These are phyloP conservation scores for Pyxicephalus adspersus DNA, from an alignment of 2,113 vertebrate genomes.

Conservation along the genomic window DNA sequence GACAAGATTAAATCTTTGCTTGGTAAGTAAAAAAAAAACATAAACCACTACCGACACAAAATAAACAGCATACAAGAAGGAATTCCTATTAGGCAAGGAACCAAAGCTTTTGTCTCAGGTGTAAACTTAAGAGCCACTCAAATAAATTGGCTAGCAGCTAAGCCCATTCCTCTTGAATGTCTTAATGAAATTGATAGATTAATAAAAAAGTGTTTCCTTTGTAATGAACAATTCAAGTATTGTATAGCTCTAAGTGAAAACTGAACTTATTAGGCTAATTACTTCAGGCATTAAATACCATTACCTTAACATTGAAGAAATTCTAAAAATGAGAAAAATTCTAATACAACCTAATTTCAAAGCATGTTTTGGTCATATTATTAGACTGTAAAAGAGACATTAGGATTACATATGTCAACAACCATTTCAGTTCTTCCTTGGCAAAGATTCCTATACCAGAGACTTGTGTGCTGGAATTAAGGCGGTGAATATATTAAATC, in stretches of 20 bases:
- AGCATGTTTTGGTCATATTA: no score
- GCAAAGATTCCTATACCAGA: no score
- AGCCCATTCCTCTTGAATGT: background rate
- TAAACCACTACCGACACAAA: background rate
- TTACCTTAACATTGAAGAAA: background rate
- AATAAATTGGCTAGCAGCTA: slow-evolving; percentile 6
- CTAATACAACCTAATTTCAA: background rate
- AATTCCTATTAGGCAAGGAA: background rate
- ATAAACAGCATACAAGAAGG: background rate
- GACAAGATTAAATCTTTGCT: slow-evolving; percentile 2
- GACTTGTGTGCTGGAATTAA: no score
- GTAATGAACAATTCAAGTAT: background rate
- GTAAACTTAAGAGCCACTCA: slow-evolving; percentile 13
- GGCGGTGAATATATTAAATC: no score
- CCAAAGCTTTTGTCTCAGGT: background rate
- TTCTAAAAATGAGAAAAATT: background rate
- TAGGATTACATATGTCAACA: no score
- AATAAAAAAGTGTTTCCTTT: background rate
- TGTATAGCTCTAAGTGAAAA: background rate
- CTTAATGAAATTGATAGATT: background rate
- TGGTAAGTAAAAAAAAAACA: background rate
- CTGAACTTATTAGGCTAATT: slow-evolving; percentile 15
- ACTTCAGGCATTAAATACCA: background rate
- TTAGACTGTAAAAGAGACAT: no score
- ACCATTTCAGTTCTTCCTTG: no score